Conservation (phyloP, 2,888 invertebrate species). For the Ophraella communa region DNA sequence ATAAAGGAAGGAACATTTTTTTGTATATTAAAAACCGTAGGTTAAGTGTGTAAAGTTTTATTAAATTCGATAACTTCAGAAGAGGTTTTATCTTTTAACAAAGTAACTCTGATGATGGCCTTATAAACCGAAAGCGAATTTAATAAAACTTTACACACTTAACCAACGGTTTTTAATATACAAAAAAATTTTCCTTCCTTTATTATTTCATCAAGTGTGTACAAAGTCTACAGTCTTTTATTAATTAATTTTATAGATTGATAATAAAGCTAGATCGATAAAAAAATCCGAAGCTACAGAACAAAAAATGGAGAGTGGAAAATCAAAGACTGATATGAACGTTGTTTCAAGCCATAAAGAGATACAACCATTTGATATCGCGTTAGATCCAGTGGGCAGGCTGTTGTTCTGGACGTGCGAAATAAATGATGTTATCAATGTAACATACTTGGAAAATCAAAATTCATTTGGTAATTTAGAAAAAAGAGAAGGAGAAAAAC, state of each 20-base stretch:
- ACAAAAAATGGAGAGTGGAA: constrained; percentile 61
- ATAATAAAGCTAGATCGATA: constrained; percentile 78
- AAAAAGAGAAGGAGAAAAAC: constrained; percentile 78
- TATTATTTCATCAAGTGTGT: too few species aligned
- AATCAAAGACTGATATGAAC: constrained; percentile 54
- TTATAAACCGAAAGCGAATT: too few species aligned
- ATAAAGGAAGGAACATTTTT: background rate
- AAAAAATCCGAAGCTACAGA: constrained; percentile 71
- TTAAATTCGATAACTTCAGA: too few species aligned
- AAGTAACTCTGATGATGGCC: too few species aligned
- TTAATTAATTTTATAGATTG: constrained; percentile 65
- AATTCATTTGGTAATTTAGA: constrained; percentile 73
- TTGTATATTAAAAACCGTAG: too few species aligned
- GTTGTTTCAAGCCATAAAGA: constrained; percentile 64
- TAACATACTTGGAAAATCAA: constrained; percentile 76
- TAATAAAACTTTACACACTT: too few species aligned
- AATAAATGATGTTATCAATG: constrained; percentile 84
- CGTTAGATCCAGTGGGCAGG: constrained; percentile 83
- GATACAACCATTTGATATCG: constrained; percentile 81
- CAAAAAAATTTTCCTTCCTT: too few species aligned
- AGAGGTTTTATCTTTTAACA: too few species aligned
- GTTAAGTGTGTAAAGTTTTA: too few species aligned
- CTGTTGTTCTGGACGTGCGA: constrained; percentile 90
- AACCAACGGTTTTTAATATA: too few species aligned
- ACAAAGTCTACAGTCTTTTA: too few species aligned